Evolutionary conservation across 1,140 invertebrate genomes (phyloP).

Genomic region (Oreohelix idahoensis): DNA sequence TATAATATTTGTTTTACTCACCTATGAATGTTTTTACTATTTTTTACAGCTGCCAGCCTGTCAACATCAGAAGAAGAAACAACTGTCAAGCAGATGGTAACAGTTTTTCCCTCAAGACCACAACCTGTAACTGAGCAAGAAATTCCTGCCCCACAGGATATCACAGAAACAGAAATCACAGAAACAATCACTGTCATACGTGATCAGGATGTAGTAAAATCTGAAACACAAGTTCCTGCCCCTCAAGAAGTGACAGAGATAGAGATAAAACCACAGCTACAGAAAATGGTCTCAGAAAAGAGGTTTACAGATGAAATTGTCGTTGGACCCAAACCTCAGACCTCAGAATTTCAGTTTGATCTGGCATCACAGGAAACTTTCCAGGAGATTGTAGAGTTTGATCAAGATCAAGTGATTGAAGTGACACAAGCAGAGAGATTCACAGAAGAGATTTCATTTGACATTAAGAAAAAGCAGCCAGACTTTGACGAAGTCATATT

Average conservation of each 20-base stretch:
- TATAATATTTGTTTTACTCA: background rate
- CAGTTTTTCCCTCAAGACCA: constrained; percentile 22
- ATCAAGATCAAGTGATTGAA: constrained; percentile 26
- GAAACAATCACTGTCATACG: constrained; percentile 40
- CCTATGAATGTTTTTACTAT: background rate
- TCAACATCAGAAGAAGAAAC: constrained; percentile 49
- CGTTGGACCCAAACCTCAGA: constrained; percentile 4
- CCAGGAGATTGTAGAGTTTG: constrained; percentile 43
- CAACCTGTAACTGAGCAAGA: constrained; percentile 38
- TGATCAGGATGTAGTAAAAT: constrained; percentile 36
- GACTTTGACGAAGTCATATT: constrained; percentile 88
- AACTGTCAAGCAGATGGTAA: constrained; percentile 45
- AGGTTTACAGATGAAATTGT: background rate
- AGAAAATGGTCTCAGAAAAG: constrained; percentile 34
- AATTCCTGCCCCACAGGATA: constrained; percentile 29
- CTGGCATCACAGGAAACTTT: constrained; percentile 25
- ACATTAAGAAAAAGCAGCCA: constrained; percentile 83
- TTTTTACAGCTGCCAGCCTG: constrained; percentile 40
- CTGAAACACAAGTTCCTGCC: constrained; percentile 43
- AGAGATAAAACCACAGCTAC: constrained; percentile 26
- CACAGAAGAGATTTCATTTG: constrained; percentile 73
- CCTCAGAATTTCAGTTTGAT: constrained; percentile 6
- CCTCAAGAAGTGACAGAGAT: constrained; percentile 46
- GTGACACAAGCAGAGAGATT: constrained; percentile 33
- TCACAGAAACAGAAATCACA: constrained; percentile 35